These are phyloP conservation scores for Nomada lathburiana DNA, from an alignment of 2,888 invertebrate species.

Conservation along the genomic window DNA sequence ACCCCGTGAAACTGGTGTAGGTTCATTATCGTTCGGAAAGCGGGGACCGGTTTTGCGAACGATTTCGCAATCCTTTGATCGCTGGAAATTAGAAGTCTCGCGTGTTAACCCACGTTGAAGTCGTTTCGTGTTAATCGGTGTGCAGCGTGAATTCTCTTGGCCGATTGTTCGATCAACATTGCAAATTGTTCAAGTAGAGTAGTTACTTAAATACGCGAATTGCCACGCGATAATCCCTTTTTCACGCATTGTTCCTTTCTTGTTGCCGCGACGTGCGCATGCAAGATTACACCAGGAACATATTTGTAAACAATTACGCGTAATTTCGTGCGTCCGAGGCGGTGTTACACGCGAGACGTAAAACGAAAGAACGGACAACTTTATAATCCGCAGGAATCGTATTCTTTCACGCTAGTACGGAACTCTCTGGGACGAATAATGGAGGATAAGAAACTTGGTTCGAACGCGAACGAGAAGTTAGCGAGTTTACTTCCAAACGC, in stretches of 20 bases:
- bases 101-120: neutral
- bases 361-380: constrained; percentile 11
- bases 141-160: no score
- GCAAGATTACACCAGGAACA: no score
- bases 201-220: no score
- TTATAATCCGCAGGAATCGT: constrained; percentile 45
- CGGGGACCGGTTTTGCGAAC: neutral
- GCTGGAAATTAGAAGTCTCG: neutral
- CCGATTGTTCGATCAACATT: no score
- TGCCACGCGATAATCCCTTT: no score
- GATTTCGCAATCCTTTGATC: neutral
- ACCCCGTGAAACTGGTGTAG: neutral
- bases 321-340: neutral
- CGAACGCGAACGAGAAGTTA: constrained; percentile 58
- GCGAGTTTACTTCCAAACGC: constrained; percentile 59
- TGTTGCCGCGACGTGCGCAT: no score
- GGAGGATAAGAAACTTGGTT: constrained; percentile 57
- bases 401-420: constrained; percentile 35
- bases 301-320: neutral
- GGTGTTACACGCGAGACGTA: neutral
- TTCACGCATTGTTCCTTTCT: no score
- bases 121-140: no score
- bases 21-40: neutral
- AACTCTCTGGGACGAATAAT: constrained; percentile 49
- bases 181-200: no score